Evolutionary conservation across 2,888 invertebrate species (phyloP), one percentile per base, ranked within the genome.

Genomic region (Digitonthophagus gazella): DNA sequence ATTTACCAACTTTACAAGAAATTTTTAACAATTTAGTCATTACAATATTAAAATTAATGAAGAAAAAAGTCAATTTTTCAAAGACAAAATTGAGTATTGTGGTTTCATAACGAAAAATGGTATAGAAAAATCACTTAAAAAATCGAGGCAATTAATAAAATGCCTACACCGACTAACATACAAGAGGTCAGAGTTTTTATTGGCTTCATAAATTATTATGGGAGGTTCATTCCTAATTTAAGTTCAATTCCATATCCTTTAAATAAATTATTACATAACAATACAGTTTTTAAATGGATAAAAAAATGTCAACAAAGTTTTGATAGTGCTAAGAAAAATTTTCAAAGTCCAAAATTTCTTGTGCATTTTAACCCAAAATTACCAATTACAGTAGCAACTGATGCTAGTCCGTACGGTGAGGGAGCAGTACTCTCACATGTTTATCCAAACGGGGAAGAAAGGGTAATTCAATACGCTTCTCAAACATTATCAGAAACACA

Each of bases 391-490:
- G 58, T 78, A 16, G 75, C 76, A 1, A 72, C 71, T 0, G 77
- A 80, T 72, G 77, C 78, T n/a, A 72, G 72, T 15, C 73, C 73
- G 4, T 71, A 69, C 18, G 77, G 74, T 0, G 74, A 77, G 4
- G 76, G 76, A 0, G 77, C 81, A 2, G 80, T 81, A 22, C 22
- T 22, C 6, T 22, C 22, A 22, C 80, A 82, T 69, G 71, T 73
- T 20, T 76, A 73, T 64, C 69, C 70, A 19, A 77, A 81, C 72
- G 79, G 79, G n/a, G 69, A 72, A 14, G 81, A 82, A 70, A 72
- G 77, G 58, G 81, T 80, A 2, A 78, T 83, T 56, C 74, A 77
- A 11, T 82, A 76, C 74, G 80, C 81, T 3, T 81, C 79, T 2
- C 73, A 73, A 75, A 80, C 73, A 57, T 75, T 76, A 67, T 75